phyloP scores from a whole-genome alignment of 53 echinoderm and acorn worm genomes.

The Echinarachnius parma region DNA sequence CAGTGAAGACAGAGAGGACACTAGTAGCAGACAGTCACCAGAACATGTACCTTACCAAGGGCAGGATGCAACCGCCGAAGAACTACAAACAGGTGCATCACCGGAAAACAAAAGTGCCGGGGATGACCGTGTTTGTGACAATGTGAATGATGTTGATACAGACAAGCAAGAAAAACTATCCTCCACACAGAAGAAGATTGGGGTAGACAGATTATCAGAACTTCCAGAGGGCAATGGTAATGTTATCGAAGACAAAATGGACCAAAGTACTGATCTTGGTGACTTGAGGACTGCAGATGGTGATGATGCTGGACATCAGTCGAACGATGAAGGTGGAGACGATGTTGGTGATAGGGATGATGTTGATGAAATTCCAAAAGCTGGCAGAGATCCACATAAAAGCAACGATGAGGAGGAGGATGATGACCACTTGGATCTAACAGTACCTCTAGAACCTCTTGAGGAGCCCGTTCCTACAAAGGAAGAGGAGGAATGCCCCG shows the following conservation, averaged over 20 bases:
- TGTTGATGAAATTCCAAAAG: background rate
- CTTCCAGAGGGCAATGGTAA: constrained; percentile 22
- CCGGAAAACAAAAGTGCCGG: no score
- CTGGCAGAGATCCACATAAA: constrained; percentile 2
- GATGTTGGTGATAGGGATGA: no score
- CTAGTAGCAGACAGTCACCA: constrained; percentile 13
- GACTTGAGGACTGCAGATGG: background rate
- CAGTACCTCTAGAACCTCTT: no score
- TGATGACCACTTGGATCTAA: constrained; percentile 29
- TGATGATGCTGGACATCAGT: constrained; percentile 7
- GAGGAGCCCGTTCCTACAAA: background rate
- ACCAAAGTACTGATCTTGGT: constrained; percentile 16
- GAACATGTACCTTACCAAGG: background rate
- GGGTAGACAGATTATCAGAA: constrained; percentile 16
- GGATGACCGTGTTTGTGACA: no score
- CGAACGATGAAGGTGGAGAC: no score
- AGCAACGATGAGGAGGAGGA: background rate
- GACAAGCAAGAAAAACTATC: constrained; percentile 7
- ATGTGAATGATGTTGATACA: background rate
- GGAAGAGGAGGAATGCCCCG: background rate
- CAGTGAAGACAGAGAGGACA: constrained; percentile 10
- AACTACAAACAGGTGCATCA: constrained; percentile 10
- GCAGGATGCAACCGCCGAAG: constrained; percentile 23
- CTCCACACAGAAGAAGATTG: background rate
- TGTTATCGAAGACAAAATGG: constrained; percentile 17